phyloP scores from a whole-genome alignment of 2,888 invertebrate species.

The Plutella xylostella region DNA sequence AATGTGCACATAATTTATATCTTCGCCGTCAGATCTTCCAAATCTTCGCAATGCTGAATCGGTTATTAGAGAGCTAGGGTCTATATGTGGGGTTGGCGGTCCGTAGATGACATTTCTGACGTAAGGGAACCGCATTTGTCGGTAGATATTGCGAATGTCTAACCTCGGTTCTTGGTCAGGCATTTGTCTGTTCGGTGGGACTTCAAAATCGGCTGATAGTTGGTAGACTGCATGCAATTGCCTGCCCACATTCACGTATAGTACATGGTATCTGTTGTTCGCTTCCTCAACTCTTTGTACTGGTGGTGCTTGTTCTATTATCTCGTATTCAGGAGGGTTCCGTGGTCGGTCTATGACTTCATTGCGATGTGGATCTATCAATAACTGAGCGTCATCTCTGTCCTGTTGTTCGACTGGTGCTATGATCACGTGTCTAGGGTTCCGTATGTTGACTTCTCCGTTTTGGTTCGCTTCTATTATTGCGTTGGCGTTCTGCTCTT shows the following conservation, averaged over 20 bases:
- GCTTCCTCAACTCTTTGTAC: neutral
- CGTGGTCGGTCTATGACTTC: neutral
- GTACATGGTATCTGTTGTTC: neutral
- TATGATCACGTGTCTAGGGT: too few relatives aligned
- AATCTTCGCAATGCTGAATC: constrained; percentile 43
- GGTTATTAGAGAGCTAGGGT: constrained; percentile 31
- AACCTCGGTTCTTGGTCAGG: neutral
- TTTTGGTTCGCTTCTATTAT: too few relatives aligned
- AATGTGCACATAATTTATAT: constrained; percentile 38
- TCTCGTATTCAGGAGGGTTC: constrained; percentile 11
- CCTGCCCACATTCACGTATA: constrained; percentile 20
- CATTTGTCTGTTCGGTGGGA: neutral
- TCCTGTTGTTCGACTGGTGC: too few relatives aligned
- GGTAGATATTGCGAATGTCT: neutral
- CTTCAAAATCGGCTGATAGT: neutral
- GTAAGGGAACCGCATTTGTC: neutral
- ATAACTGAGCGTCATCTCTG: too few relatives aligned
- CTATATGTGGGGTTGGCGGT: constrained; percentile 17
- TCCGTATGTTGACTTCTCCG: too few relatives aligned
- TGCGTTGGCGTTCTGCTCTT: too few relatives aligned
- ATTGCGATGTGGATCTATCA: too few relatives aligned
- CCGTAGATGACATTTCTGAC: too few relatives aligned
- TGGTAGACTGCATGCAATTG: constrained; percentile 18
- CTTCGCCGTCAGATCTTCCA: constrained; percentile 38
- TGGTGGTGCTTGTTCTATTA: constrained; percentile 13